Evolutionary conservation across 1,140 invertebrate species (phyloP).

Genomic region (Goniozus legneri): DNA sequence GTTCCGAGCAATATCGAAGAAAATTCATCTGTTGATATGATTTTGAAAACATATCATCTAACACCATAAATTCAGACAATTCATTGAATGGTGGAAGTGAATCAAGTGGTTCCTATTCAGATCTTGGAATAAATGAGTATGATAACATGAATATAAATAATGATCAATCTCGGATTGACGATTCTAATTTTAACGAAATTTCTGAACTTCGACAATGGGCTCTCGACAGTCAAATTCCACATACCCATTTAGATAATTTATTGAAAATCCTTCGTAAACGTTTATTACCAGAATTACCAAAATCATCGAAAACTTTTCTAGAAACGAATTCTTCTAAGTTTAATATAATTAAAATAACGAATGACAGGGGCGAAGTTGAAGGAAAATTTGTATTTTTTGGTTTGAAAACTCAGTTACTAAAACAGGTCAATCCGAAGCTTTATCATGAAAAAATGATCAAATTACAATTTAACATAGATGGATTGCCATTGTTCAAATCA

Average conservation of each 20-base stretch:
- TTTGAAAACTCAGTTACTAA: not conserved
- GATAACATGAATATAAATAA: too few species aligned
- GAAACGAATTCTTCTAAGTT: constrained; percentile 5
- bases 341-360: too few species aligned
- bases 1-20: too few species aligned
- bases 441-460: not conserved
- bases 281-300: constrained; percentile 9
- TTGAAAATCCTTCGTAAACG: constrained; percentile 10
- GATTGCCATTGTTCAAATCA: not conserved
- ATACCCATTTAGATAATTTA: not conserved
- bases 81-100: too few species aligned
- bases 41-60: too few species aligned
- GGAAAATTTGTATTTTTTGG: not conserved
- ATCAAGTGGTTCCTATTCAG: too few species aligned
- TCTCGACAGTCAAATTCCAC: not conserved
- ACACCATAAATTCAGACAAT: too few species aligned
- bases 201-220: not conserved
- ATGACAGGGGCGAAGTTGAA: not conserved
- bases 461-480: not conserved
- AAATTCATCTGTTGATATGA: too few species aligned
- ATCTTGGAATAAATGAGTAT: too few species aligned
- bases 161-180: too few species aligned
- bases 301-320: constrained; percentile 11
- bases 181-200: not conserved
- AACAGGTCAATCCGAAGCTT: not conserved